Conservation (phyloP, 2,113 vertebrate species). For the Pteronura brasiliensis region DNA sequence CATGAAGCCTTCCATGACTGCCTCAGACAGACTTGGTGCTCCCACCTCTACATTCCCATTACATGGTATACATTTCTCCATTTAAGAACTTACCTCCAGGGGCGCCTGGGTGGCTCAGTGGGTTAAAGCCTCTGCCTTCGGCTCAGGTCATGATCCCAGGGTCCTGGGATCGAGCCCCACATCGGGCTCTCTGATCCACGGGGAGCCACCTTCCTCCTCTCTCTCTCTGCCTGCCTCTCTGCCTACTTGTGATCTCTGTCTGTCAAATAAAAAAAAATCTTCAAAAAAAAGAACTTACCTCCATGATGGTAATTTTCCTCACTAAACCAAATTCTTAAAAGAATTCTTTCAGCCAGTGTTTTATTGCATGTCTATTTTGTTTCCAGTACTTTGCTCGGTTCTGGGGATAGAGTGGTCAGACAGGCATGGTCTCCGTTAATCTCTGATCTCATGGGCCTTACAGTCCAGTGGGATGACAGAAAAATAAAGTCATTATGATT, state of each 20-base stretch:
- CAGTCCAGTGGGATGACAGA: neutral
- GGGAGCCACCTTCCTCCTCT: no score
- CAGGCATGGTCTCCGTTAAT: neutral
- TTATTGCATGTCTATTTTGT: neutral
- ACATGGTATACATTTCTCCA: neutral
- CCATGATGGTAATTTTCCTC: neutral
- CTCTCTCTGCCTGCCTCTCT: no score
- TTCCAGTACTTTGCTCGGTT: neutral
- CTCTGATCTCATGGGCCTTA: neutral
- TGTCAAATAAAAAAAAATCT: no score
- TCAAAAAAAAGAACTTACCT: neutral
- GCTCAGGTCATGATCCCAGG: no score
- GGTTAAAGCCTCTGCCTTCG: no score
- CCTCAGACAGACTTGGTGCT: neutral
- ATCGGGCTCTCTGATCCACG: no score
- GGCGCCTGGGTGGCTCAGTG: no score
- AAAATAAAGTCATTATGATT: conserved; percentile 1
- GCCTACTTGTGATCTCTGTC: no score
- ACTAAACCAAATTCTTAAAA: conserved; percentile 13
- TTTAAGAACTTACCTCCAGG: neutral
- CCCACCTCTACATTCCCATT: neutral
- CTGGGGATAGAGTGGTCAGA: neutral
- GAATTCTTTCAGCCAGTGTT: neutral
- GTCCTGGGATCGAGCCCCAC: no score
- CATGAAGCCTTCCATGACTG: neutral